Evolutionary conservation across 2,888 invertebrate species (phyloP).

Genomic region (Nowickia ferox): DNA sequence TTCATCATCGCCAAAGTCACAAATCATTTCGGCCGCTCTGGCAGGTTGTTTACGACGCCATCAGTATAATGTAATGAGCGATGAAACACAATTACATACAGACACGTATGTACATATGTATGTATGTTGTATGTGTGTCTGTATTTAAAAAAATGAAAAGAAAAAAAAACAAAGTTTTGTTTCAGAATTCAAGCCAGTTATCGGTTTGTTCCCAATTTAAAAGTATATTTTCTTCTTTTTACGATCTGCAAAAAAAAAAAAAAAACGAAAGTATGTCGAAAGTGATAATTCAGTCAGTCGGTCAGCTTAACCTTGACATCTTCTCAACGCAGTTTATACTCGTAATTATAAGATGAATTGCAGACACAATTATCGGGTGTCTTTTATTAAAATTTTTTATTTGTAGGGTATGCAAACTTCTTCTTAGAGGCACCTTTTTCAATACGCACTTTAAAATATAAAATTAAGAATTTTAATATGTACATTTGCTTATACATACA

Average conservation of each 20-base stretch:
- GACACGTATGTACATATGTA: too few relatives aligned
- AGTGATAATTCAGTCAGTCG: slow-evolving; percentile 49
- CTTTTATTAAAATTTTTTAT: not conserved
- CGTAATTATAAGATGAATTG: slow-evolving; percentile 8
- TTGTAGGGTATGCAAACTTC: not conserved
- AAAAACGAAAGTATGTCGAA: slow-evolving; percentile 25
- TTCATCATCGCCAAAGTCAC: slow-evolving; percentile 11
- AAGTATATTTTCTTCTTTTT: not conserved
- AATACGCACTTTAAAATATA: too few relatives aligned
- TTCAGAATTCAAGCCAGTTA: slow-evolving; percentile 4
- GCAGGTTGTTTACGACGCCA: slow-evolving; percentile 20
- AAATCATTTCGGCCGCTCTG: slow-evolving; percentile 13
- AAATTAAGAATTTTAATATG: too few relatives aligned
- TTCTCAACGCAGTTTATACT: slow-evolving; percentile 25
- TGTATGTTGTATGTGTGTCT: too few relatives aligned
- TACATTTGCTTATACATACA: too few relatives aligned
- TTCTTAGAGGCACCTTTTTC: not conserved
- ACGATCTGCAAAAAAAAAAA: not conserved
- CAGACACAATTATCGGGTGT: not conserved
- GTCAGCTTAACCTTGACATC: slow-evolving; percentile 58
- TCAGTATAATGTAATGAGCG: not conserved
- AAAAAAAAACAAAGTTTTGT: not conserved
- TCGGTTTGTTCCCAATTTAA: slow-evolving; percentile 31
- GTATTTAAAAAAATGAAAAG: not conserved
- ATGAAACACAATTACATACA: not conserved